Evolutionary conservation across 2,888 invertebrate species (phyloP), one percentile per base, ranked within the genome.

Genomic region (Iphiclides podalirius): DNA sequence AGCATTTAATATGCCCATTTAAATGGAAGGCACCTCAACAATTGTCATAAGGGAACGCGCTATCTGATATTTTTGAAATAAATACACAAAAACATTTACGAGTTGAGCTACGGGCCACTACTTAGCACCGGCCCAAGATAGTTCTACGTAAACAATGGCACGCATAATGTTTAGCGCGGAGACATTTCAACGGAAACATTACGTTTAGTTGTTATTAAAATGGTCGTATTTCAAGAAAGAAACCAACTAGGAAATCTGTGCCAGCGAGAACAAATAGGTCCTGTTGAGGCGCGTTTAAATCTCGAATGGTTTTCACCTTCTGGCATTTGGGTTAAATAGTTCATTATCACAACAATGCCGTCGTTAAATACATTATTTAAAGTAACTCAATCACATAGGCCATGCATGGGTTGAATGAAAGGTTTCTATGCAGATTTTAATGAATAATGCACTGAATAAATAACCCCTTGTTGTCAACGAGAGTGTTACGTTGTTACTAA

Each of bases 311-410:
- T 81, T 82, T 81, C 77, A 71, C 76, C 74, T 74, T 62, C 62
- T 58, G 44, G 64, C 60, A 74, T 75, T 70, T 75, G 64, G 72
- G 75, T 63, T 76, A 79, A 73, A 79, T 78, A 50, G 54, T 51
- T 77, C 78, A 83, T 85, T 83, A 84, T 63, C 81, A 82, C 81
- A 66, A 84, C 81, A 82, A 82, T 78, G 64, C 57, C 58, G 53
- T 50, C 53, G 70, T 81, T 67, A 77, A 76, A 80, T 82, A 64
- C 67, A 78, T 83, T 78, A 81, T 83, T 84, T 78, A 84, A 75
- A 68, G 28, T 53, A 52, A 53, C 56, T 43, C 36, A 34, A 42
- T 45, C 50, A 16, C 37, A 40, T 59, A 57, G 23, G 36, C 34
- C 38, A 35, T 50, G 54, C 52, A 52, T 52, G 68, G 72, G 70